These are phyloP conservation scores for Sakesphorus luctuosus DNA, from an alignment of 2,113 vertebrate species.

Conservation along the genomic window DNA sequence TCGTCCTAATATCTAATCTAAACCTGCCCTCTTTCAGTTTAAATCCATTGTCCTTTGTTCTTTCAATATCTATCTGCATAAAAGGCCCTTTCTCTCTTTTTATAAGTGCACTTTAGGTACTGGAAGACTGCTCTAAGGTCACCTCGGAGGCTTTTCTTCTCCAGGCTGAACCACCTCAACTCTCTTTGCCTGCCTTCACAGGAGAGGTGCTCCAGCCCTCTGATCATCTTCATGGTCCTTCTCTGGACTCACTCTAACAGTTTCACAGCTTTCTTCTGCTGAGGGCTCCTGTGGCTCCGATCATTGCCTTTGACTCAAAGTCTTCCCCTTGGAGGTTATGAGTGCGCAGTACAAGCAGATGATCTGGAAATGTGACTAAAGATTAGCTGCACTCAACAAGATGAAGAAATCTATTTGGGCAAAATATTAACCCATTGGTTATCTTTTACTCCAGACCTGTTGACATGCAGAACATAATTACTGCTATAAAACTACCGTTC, in stretches of 20 bases:
- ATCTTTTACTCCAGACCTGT: background rate
- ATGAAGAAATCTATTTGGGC: background rate
- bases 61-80: background rate
- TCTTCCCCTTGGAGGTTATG: background rate
- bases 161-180: background rate
- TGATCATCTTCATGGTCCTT: background rate
- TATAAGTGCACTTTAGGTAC: background rate
- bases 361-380: background rate
- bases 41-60: background rate
- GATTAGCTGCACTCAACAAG: background rate
- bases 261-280: background rate
- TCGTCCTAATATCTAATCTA: background rate
- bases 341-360: background rate
- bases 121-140: background rate
- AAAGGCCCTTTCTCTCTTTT: background rate
- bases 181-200: background rate
- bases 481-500: background rate
- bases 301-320: background rate
- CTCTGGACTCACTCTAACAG: background rate
- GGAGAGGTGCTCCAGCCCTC: background rate
- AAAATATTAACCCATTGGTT: background rate
- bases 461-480: background rate
- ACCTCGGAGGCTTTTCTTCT: background rate
- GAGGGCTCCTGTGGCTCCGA: background rate
- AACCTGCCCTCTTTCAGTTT: background rate